Base-by-base conservation (phyloP, 2,888 invertebrate species). In the Acanthococcus lagerstroemiae region DNA sequence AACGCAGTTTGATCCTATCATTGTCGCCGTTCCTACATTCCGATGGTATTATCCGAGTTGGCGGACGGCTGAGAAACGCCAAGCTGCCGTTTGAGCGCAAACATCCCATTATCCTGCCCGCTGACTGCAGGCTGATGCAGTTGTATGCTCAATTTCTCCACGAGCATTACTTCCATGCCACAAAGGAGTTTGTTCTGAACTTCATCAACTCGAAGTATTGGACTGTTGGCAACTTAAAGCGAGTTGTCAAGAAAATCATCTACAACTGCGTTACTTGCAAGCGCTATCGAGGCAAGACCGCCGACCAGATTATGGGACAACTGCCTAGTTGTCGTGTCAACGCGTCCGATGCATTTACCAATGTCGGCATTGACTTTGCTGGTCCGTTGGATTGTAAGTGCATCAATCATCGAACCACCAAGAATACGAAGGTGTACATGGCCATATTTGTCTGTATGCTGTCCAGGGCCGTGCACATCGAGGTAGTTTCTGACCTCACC, bases 391-490 rank as follows among this genome's bases (percentile, higher is more conserved):
- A 22, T 6, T 45, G 45, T 9, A 48, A 50, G 44, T 61, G 61
- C 27, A 21, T 48, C 17, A 30, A 21, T 19, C 61, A 61, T 21
- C 61, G 50, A n/a, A 44, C 48, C 5, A 24, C 12, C 17, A 61
- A 22, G 4, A 19, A 17, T 3, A 12, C 5, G 19, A 61, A 61
- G 15, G 26, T 25, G 5, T 61, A 61, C 21, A 21, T 21, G 4
- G 61, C 50, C 5, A 19, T 61, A 12, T 61, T 61, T 24, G 61
- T 61, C 6, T 61, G 61, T 26, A 22, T 61, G n/a, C 4, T 50
- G 4, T 44, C 50, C 3, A 24, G 22, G 19, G 50, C 61, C 4
- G 61, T 61, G 12, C 61, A 61, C 27, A 12, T 61, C 6, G 27
- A 61, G 19, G 19, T 61, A n/a, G 50, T 61, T 26, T 61, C 61